Evolutionary conservation across 2,888 invertebrate species (phyloP).

Genomic region (Philereme vetulata): DNA sequence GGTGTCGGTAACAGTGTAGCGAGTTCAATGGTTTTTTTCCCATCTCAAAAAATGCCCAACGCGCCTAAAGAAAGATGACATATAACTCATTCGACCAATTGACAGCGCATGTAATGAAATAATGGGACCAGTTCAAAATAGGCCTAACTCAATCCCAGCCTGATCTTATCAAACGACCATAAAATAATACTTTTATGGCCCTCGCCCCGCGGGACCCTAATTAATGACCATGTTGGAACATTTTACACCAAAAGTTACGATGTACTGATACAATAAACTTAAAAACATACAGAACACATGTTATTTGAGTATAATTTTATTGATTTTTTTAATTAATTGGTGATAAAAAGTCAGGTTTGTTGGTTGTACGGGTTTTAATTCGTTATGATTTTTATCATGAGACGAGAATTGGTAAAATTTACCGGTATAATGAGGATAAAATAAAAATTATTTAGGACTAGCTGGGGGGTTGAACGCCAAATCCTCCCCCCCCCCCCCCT

Average conservation of each 20-base stretch:
- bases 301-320: conserved; percentile 67
- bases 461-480: too few relatives aligned
- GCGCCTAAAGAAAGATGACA: conserved; percentile 1
- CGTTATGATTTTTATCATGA: conserved; percentile 16
- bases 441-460: too few relatives aligned
- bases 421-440: too few relatives aligned
- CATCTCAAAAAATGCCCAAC: too few relatives aligned
- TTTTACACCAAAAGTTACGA: conserved; percentile 69
- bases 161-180: conserved; percentile 62
- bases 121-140: conserved; percentile 16
- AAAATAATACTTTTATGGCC: conserved; percentile 66
- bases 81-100: conserved; percentile 18
- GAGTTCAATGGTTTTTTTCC: too few relatives aligned
- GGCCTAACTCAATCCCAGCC: conserved; percentile 34
- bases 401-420: neutral
- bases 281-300: conserved; percentile 63
- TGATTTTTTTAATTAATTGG: conserved; percentile 64
- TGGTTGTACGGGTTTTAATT: conserved; percentile 38
- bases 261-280: conserved; percentile 60
- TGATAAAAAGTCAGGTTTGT: conserved; percentile 50
- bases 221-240: conserved; percentile 69
- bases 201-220: conserved; percentile 63
- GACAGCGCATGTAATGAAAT: conserved; percentile 27
- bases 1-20: too few relatives aligned
- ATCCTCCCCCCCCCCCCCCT: too few relatives aligned